These are phyloP conservation scores for Hyperoplus lanceolatus DNA, from an alignment of 2,797 vertebrate genomes.

Conservation along the genomic window DNA sequence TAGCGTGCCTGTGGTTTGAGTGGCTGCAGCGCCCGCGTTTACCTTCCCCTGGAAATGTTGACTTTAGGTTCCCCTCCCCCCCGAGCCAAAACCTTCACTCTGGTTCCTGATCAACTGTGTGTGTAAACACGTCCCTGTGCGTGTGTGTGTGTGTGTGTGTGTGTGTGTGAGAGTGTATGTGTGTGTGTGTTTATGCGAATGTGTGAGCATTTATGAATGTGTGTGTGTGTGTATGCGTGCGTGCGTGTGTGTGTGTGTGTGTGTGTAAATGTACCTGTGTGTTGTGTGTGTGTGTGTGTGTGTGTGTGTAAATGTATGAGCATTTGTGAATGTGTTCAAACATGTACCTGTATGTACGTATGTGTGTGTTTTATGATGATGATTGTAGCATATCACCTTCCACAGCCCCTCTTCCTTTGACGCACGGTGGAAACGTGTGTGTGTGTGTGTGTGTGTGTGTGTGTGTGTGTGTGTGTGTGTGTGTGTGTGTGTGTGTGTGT, in stretches of 20 bases:
- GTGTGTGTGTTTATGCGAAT: slow-evolving; percentile 37
- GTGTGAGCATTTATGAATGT: background rate
- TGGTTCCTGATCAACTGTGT: slow-evolving; percentile 58
- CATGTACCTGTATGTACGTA: too few relatives aligned
- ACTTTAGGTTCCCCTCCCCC: slow-evolving; percentile 59
- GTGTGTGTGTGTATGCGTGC: too few relatives aligned
- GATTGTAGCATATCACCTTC: slow-evolving; percentile 66
- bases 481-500: slow-evolving; percentile 41
- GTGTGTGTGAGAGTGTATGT: slow-evolving; percentile 9
- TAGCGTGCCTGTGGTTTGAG: slow-evolving; percentile 74
- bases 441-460: slow-evolving; percentile 43
- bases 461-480: slow-evolving; percentile 38
- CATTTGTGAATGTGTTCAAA: too few relatives aligned
- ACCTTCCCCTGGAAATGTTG: slow-evolving; percentile 76
- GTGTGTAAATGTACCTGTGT: too few relatives aligned
- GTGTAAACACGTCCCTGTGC: slow-evolving; percentile 11
- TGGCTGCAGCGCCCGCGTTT: slow-evolving; percentile 68
- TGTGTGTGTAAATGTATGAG: too few relatives aligned
- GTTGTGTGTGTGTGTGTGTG: too few relatives aligned
- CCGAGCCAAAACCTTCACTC: slow-evolving; percentile 42
- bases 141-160: slow-evolving; percentile 27
- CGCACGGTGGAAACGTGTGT: slow-evolving; percentile 54
- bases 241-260: too few relatives aligned
- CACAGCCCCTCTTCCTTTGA: slow-evolving; percentile 56
- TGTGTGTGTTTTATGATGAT: slow-evolving; percentile 35